phyloP scores from a whole-genome alignment of 53 echinoderm and acorn worm genomes.

The Luidia sarsii region DNA sequence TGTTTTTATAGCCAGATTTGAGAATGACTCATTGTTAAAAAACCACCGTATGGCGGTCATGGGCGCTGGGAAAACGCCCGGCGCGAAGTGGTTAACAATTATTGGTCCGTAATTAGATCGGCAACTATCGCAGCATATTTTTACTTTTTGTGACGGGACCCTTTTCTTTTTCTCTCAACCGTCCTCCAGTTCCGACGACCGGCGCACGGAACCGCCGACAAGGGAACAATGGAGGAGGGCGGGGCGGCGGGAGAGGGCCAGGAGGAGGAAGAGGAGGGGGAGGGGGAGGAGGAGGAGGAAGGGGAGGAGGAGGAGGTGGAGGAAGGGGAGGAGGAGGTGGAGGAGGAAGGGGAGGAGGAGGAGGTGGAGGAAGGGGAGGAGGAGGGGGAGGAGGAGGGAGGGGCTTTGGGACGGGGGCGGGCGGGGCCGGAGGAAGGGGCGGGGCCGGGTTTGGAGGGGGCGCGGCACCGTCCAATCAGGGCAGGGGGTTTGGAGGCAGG shows the following conservation, averaged over 20 bases:
- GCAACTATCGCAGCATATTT: not conserved
- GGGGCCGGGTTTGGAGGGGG: not conserved
- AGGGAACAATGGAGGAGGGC: constrained; percentile 37
- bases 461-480: too few relatives aligned
- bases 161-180: not conserved
- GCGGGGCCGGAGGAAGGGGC: not conserved
- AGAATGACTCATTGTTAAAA: too few relatives aligned
- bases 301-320: constrained; percentile 13
- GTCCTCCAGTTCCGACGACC: constrained; percentile 25
- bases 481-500: constrained; percentile 11
- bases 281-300: constrained; percentile 10
- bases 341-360: constrained; percentile 37
- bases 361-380: constrained; percentile 40
- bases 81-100: too few relatives aligned
- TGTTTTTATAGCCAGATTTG: too few relatives aligned
- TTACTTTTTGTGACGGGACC: not conserved
- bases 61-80: too few relatives aligned
- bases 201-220: constrained; percentile 33
- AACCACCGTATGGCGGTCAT: too few relatives aligned
- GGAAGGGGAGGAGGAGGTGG: constrained; percentile 32
- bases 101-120: too few relatives aligned
- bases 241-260: constrained; percentile 19
- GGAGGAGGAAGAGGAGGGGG: constrained; percentile 27
- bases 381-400: not conserved
- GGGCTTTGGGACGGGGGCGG: constrained; percentile 20